phyloP scores from a whole-genome alignment of 2,797 vertebrate genomes.

The Chromobotia macracanthus region DNA sequence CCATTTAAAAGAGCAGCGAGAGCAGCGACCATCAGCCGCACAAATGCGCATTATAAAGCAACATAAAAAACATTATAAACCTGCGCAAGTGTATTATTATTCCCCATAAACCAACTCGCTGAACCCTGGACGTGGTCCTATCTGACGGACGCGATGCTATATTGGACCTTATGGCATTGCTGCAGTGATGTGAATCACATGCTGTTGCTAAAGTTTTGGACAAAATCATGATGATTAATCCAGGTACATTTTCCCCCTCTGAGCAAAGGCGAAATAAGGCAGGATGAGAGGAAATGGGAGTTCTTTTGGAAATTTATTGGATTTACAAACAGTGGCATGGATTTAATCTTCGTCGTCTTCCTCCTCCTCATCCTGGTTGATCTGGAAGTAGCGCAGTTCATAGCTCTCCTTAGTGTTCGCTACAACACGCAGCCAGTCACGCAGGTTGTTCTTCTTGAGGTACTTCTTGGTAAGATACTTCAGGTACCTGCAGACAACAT shows the following conservation, averaged over 20 bases:
- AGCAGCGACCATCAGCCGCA: neutral
- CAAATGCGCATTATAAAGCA: neutral
- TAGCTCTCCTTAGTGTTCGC: slow-evolving; percentile 97
- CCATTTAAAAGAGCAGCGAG: neutral
- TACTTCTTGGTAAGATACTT: slow-evolving; percentile 99
- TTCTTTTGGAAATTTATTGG: slow-evolving; percentile 82
- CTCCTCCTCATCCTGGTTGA: slow-evolving; percentile 96
- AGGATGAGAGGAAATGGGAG: slow-evolving; percentile 38
- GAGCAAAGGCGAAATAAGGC: neutral
- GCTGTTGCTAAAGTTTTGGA: neutral
- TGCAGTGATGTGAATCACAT: neutral
- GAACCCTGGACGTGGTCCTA: neutral
- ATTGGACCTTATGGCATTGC: neutral
- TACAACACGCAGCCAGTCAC: slow-evolving; percentile 93
- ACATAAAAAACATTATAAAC: neutral
- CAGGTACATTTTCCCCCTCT: neutral
- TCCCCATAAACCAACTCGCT: neutral
- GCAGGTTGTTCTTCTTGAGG: slow-evolving; percentile 94
- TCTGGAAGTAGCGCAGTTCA: slow-evolving; percentile 96
- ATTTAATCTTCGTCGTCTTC: slow-evolving; percentile 95
- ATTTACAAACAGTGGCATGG: slow-evolving; percentile 73
- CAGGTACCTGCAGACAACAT: slow-evolving; percentile 81
- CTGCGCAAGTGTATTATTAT: neutral
- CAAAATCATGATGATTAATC: neutral
- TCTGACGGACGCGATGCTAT: neutral